Percentiles rank a stretch among this genome's conserved stretches.
Evolutionary conservation across 2,888 invertebrate genomes (phyloP).

Genomic region (Herminia tarsipennalis): DNA sequence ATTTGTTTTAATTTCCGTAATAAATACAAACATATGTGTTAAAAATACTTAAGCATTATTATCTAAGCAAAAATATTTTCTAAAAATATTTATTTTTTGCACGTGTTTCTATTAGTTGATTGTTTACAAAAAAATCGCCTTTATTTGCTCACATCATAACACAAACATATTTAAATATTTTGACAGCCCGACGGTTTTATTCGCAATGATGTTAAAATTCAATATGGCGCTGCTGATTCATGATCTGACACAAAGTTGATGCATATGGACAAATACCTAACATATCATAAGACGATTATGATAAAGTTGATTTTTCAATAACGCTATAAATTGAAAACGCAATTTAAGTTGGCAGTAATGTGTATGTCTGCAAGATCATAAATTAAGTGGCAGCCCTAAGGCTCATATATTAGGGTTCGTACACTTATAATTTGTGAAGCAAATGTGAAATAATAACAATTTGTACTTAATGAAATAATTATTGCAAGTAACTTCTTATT

Average conservation of each 20-base stretch:
- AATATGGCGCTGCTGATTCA: conserved; percentile 54
- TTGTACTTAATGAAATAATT: conserved; percentile 15
- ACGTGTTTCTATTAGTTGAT: too few relatives aligned
- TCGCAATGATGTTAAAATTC: conserved; percentile 52
- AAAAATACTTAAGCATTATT: too few relatives aligned
- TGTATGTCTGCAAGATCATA: conserved; percentile 38
- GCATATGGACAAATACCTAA: not conserved
- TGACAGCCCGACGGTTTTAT: conserved; percentile 60
- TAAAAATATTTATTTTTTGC: too few relatives aligned
- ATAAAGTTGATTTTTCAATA: conserved; percentile 15
- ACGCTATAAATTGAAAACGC: not conserved
- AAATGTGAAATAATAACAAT: conserved; percentile 20
- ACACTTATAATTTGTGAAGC: conserved; percentile 18
- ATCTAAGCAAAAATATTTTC: too few relatives aligned
- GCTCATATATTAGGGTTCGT: conserved; percentile 19
- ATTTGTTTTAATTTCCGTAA: too few relatives aligned
- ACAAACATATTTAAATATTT: conserved; percentile 57
- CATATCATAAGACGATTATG: not conserved
- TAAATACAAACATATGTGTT: too few relatives aligned
- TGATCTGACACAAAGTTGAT: conserved; percentile 8
- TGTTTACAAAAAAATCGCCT: conserved; percentile 26
- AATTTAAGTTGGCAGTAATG: conserved; percentile 26
- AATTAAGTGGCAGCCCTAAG: conserved; percentile 38
- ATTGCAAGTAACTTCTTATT: conserved; percentile 3
- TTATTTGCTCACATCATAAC: conserved; percentile 34